phyloP scores from a whole-genome alignment of 2,888 invertebrate species.

The Mesorhabditis spiculigera region DNA sequence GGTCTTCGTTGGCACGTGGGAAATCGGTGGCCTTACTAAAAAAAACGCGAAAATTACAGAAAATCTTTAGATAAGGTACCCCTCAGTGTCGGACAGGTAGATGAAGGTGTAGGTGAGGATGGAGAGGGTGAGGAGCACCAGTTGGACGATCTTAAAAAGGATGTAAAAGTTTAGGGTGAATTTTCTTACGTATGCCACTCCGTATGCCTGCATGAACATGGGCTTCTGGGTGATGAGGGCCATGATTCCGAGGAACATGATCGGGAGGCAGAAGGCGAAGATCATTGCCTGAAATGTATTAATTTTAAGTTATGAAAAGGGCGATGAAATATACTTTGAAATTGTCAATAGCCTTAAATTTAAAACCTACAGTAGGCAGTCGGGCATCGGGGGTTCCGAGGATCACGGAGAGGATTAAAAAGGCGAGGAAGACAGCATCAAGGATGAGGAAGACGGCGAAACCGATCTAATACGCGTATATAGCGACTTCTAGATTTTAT shows the following conservation, averaged over 20 bases:
- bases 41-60: not conserved
- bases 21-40: not conserved
- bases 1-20: not conserved
- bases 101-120: not conserved
- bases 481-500: not conserved
- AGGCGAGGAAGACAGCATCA: slow-evolving; percentile 1
- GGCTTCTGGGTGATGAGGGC: not conserved
- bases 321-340: not conserved
- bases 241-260: slow-evolving; percentile 15
- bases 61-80: no score
- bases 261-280: slow-evolving; percentile 18
- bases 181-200: not conserved
- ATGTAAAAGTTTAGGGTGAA: no score
- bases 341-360: not conserved
- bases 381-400: slow-evolving; percentile 5
- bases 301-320: no score
- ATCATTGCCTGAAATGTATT: not conserved
- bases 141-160: not conserved
- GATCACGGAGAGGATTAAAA: not conserved
- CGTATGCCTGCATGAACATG: not conserved
- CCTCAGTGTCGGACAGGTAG: not conserved
- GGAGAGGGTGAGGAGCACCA: not conserved
- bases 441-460: slow-evolving; percentile 4
- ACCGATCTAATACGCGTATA: not conserved
- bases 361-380: not conserved